Base-by-base conservation (phyloP, 2,888 invertebrate genomes). In the Limenitis camilla region DNA sequence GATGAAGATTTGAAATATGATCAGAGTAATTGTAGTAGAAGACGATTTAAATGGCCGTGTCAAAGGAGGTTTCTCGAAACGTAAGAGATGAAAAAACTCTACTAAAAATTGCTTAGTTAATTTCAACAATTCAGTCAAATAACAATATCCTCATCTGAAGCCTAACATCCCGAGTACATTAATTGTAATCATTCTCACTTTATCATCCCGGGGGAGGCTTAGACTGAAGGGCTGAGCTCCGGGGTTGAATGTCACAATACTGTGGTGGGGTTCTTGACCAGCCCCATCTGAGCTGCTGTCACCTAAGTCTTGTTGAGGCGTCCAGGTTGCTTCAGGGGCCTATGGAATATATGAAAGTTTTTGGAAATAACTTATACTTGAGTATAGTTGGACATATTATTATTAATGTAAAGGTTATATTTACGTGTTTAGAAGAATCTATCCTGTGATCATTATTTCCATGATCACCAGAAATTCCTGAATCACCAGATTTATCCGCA, bases 281-380 rank as follows among this genome's bases (percentile, higher is more conserved):
- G 76, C 76, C 32, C 88, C 77, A 44, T 89, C 89, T 1, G 89
- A 89, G 59, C 89, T 88, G 67, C 85, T 86, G 69, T 92, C 92
- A 4, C 92, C 93, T n/a, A 96, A 88, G 74, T 96, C 96, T 72
- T 95, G 95, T 66, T 95, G 94, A 0, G 96, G 95, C 0, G 95
- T 95, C 96, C 95, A 96, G 0, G 92, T 59, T 0, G 77, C 62
- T 1, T 56, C 53, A 27, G 36, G 40, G 11, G 19, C 47, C 57
- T 54, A 10, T 5, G 28, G 9, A 29, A 30, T 6, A 10, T 36
- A 10, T 10, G 7, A 10, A 38, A 10, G 4, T 10, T 40, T 43
- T 8, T 19, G 2, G 11, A 27, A 27, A 32, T 10, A 11, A 10
- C 6, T 45, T 27, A 5, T 9, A 19, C 2, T 32, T 7, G 11